Evolutionary conservation across 1,140 invertebrate genomes (phyloP), one percentile per base, ranked within the genome.

Genomic region (Lithobius niger): DNA sequence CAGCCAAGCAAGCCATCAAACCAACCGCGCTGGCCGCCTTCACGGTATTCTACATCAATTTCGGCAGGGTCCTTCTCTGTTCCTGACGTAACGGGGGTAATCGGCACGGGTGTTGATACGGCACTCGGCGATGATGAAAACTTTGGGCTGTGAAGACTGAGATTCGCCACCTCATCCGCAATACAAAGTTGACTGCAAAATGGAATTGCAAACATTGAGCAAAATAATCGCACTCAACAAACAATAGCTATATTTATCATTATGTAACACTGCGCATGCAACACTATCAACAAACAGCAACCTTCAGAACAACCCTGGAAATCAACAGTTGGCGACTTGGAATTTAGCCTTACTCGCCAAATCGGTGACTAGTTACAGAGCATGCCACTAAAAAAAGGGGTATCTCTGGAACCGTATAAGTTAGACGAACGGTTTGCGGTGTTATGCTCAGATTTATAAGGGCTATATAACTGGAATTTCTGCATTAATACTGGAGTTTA

Each of bases 1-100:
- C 89, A 94, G 2, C 87, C 88, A 51, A 90, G 74, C 43, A 93
- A 77, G 0, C 86, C 86, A 59, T 86, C 84, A 59, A 88, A 81
- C 81, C 84, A 88, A 28, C 80, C 79, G 47, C 65, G 45, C 57
- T 66, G 63, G 10, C 57, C 44, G 43, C 21, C 65, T 49, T 65
- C 57, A 27, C 59, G 31, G 56, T 66, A 65, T n/a, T 59, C 60
- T 10, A 69, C 60, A 22, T 65, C 10, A 63, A 61, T 24, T 62
- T 53, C 18, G 51, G 61, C 16, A 66, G 62, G 57, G 6, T 26
- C 56, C 6, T 59, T 55, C 18, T 57, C 58, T 10, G 61, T 64
- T 0, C 64, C 64, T 28, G 63, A 64, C 36, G 63, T 64, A n/a
- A 66, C 63, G 22, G 66, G 64, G 6, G 67, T 28, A 24, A n/a